phyloP scores from a whole-genome alignment of 2,888 invertebrate genomes.

The Plemyria rubiginata region DNA sequence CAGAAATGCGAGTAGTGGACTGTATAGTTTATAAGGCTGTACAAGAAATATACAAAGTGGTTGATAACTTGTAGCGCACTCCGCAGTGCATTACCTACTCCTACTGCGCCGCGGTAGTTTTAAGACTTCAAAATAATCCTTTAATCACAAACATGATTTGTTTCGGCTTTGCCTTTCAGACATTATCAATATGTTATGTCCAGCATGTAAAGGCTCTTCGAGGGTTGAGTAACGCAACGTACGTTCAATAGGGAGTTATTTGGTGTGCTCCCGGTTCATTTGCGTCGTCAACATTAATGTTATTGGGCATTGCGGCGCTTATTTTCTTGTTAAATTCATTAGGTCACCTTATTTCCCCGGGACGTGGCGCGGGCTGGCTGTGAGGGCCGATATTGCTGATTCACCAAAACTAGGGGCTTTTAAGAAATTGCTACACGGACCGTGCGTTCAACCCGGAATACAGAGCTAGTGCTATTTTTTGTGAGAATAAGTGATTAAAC shows the following conservation, averaged over 20 bases:
- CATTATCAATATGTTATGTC: background rate
- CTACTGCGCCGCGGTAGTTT: too few relatives aligned
- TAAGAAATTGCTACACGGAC: background rate
- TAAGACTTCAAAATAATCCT: too few relatives aligned
- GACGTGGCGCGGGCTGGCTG: slow-evolving; percentile 2
- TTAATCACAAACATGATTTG: too few relatives aligned
- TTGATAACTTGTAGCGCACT: too few relatives aligned
- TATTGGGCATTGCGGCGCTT: slow-evolving; percentile 22
- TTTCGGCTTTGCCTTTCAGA: background rate
- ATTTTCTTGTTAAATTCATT: slow-evolving; percentile 38
- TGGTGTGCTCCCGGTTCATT: slow-evolving; percentile 17
- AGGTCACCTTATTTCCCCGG: slow-evolving; percentile 32
- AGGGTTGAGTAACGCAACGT: background rate
- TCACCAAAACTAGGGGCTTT: background rate
- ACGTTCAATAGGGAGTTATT: background rate
- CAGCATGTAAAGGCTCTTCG: background rate
- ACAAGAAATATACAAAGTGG: too few relatives aligned
- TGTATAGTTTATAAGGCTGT: too few relatives aligned
- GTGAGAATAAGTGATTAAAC: too few relatives aligned
- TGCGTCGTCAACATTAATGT: slow-evolving; percentile 26
- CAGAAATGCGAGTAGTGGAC: too few relatives aligned
- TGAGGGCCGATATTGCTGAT: slow-evolving; percentile 20
- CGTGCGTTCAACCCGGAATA: background rate
- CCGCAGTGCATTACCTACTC: too few relatives aligned
- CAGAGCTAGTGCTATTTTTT: too few relatives aligned